Evolutionary conservation across 1,140 invertebrate species (phyloP), one percentile per base, ranked within the genome.

Genomic region (Proales similis): DNA sequence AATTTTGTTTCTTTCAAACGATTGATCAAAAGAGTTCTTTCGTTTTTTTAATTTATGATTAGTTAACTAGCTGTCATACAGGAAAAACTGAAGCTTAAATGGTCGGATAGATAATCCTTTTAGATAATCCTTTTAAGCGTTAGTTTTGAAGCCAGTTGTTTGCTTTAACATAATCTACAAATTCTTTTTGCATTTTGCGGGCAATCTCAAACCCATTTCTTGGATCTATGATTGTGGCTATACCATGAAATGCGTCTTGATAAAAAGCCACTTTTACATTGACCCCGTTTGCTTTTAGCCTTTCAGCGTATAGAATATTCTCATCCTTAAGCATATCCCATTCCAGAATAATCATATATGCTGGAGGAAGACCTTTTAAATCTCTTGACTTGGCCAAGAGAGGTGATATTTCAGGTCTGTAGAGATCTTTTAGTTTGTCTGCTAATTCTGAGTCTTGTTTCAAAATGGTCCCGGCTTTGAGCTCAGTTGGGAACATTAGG

Each of bases 241-340:
- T 42, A 26, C 51, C 51, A 26, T 57, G 51, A 57, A 57, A 57
- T 26, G 36, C 51, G 19, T 57, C 51, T 42, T 42, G 36, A 42
- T 57, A 42, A 57, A 57, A 57, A 42, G 30, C 51, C 9, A 57
- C 19, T 42, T 39, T 57, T 42, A 61, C 57, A n/a, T 19, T 36
- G 14, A 61, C 57, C 24, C 57, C 57, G 26, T 20, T 36, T 12
- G 7, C 7, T 9, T 33, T 26, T 29, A 61, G 36, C 36, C 57
- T 29, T 46, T 45, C 42, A 6, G 38, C 57, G 47, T 42, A 61
- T 6, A 61, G 45, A 6, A 61, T 33, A 5, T 45, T 29, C 27
- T 61, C 39, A 32, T 61, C 57, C 38, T 45, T 61, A 3, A 61
- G 27, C 1, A 29, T 30, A 46, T 61, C 57, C 39, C 27, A 29